Evolutionary conservation across 1,140 invertebrate species (phyloP).

Genomic region (Ceratosolen solmsi): DNA sequence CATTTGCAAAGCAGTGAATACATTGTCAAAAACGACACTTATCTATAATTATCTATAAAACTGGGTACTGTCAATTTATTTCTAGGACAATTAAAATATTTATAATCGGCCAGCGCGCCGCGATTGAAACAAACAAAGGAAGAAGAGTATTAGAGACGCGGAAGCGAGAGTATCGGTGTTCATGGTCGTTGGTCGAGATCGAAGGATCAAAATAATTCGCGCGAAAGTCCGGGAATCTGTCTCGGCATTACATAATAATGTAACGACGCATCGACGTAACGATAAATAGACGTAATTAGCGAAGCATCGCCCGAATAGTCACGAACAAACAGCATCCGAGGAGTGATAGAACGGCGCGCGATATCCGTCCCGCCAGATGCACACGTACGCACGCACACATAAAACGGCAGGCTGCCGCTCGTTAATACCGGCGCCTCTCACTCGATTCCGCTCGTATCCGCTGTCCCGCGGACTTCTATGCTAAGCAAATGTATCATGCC

Average conservation of each 20-base stretch:
- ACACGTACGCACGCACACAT: not conserved
- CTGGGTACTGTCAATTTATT: too few species aligned
- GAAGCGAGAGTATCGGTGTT: not conserved
- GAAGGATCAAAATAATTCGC: not conserved
- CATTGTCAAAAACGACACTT: too few species aligned
- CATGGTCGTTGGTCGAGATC: not conserved
- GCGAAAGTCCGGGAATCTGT: not conserved
- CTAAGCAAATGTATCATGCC: slow-evolving; percentile 68
- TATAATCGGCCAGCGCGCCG: too few species aligned
- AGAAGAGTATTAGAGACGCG: too few species aligned
- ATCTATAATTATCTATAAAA: too few species aligned
- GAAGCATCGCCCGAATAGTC: slow-evolving; percentile 58
- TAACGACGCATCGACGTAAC: not conserved
- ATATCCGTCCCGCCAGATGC: not conserved
- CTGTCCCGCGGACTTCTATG: slow-evolving; percentile 44
- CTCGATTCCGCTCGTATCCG: slow-evolving; percentile 45
- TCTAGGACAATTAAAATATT: too few species aligned
- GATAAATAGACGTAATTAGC: slow-evolving; percentile 63
- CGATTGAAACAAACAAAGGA: too few species aligned
- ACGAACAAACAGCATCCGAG: slow-evolving; percentile 55
- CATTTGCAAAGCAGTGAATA: too few species aligned
- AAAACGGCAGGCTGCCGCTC: too few species aligned
- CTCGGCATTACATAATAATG: not conserved
- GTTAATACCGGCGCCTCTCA: not conserved
- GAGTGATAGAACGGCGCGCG: not conserved